Evolutionary conservation across 2,113 vertebrate genomes (phyloP).

Genomic region (Grus americana): DNA sequence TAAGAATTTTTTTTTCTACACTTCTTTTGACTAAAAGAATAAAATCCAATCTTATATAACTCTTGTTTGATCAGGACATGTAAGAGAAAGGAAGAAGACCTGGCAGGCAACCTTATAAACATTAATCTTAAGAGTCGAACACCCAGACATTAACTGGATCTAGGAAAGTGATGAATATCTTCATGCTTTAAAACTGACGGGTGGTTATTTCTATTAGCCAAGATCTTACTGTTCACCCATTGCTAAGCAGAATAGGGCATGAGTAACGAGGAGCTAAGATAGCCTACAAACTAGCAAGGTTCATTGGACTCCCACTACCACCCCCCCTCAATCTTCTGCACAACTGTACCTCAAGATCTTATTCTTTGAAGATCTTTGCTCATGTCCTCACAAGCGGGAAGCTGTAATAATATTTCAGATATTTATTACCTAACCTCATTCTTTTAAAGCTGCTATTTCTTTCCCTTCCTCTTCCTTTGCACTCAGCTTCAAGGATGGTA

Average conservation of each 20-base stretch:
- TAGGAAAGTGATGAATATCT: neutral
- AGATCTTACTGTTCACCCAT: neutral
- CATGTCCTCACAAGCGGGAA: neutral
- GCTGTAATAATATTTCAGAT: neutral
- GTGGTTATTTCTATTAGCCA: neutral
- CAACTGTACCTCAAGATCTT: neutral
- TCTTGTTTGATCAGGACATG: neutral
- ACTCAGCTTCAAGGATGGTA: neutral
- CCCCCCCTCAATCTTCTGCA: neutral
- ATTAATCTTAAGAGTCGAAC: neutral
- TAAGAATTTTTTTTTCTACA: neutral
- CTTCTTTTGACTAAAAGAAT: conserved; percentile 13
- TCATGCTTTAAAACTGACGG: neutral
- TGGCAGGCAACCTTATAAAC: neutral
- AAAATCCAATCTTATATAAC: neutral
- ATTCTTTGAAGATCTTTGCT: neutral
- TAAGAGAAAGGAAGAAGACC: neutral
- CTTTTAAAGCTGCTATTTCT: neutral
- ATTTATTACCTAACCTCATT: neutral
- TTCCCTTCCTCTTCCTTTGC: neutral
- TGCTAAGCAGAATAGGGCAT: neutral
- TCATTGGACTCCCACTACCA: neutral
- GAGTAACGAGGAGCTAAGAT: neutral
- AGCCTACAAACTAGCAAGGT: neutral
- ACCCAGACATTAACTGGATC: neutral